These are phyloP conservation scores for Microplitis manilae DNA, from an alignment of 2,888 invertebrate species.

Conservation along the genomic window DNA sequence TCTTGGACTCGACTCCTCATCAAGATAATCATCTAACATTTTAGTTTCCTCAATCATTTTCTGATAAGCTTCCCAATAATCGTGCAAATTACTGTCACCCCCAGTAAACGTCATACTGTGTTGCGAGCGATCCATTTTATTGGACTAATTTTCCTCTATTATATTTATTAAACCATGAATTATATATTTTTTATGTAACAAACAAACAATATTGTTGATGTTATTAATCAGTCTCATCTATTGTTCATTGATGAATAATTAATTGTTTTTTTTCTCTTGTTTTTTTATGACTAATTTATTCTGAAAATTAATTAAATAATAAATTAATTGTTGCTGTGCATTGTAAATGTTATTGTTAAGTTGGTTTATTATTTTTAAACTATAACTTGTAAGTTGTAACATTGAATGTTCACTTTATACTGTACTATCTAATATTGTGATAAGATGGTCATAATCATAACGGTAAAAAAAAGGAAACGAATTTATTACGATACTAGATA, in stretches of 20 bases:
- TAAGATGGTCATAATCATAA: too few relatives aligned
- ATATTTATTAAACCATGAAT: not conserved
- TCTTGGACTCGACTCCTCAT: conserved; percentile 74
- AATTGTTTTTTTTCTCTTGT: not conserved
- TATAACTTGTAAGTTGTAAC: too few relatives aligned
- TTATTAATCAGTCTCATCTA: not conserved
- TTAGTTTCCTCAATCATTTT: conserved; percentile 76
- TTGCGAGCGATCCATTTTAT: conserved; percentile 61
- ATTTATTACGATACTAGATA: too few relatives aligned
- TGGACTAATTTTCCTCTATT: conserved; percentile 27
- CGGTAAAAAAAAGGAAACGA: too few relatives aligned
- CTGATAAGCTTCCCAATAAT: conserved; percentile 80
- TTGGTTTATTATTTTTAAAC: not conserved
- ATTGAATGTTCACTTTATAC: too few relatives aligned
- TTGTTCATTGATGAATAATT: not conserved
- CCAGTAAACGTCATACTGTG: conserved; percentile 61
- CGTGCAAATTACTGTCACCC: conserved; percentile 74
- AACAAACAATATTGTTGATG: not conserved
- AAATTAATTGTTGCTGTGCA: not conserved
- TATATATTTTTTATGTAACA: not conserved
- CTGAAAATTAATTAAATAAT: not conserved
- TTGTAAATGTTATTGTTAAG: not conserved
- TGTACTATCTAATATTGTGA: too few relatives aligned
- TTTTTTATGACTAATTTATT: not conserved
- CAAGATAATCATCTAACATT: conserved; percentile 74